These are phyloP conservation scores for Indri indri DNA, from an alignment of 2,113 vertebrate species.

Conservation along the genomic window DNA sequence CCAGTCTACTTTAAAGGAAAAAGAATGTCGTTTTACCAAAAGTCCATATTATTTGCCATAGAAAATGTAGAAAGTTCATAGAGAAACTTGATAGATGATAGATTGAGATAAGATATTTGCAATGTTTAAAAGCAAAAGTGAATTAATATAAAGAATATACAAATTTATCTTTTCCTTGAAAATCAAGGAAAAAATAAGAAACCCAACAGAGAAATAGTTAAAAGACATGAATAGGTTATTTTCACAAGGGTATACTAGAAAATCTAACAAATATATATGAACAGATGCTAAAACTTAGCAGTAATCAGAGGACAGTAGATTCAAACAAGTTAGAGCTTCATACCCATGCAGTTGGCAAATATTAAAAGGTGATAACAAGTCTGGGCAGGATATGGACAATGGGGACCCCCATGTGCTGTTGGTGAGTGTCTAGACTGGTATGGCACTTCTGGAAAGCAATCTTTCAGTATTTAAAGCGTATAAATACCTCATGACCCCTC, in stretches of 20 bases:
- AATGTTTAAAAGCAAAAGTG: constrained; percentile 36
- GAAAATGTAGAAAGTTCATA: constrained; percentile 41
- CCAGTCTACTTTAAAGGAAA: constrained; percentile 24
- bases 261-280: background rate
- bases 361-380: background rate
- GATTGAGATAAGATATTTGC: background rate
- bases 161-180: background rate
- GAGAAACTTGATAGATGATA: constrained; percentile 30
- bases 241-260: background rate
- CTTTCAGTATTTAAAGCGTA: background rate
- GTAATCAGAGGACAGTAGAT: background rate
- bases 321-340: background rate
- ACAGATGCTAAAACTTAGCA: background rate
- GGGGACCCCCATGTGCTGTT: background rate
- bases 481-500: background rate
- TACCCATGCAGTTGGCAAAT: background rate
- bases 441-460: background rate
- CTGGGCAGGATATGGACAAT: background rate
- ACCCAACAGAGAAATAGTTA: background rate
- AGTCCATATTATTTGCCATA: background rate
- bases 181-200: constrained; percentile 26
- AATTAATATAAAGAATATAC: constrained; percentile 13
- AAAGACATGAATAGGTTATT: constrained; percentile 24
- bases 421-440: background rate
- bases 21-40: background rate